phyloP scores from a whole-genome alignment of 2,888 invertebrate genomes.

The Troides helena region DNA sequence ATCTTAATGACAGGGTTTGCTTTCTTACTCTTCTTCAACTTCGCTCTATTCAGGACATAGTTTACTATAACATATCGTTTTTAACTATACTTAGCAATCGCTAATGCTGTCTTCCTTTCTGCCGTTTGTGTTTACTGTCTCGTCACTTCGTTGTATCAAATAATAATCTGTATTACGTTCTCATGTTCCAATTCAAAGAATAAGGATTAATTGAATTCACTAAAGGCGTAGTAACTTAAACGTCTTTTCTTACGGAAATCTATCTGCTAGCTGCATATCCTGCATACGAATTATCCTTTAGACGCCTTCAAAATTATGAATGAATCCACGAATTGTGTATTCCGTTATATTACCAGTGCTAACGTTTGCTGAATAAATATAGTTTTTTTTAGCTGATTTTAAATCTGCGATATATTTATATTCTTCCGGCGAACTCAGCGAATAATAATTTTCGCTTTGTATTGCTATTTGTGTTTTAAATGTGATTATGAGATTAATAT shows the following conservation, averaged over 20 bases:
- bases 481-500: conserved; percentile 12
- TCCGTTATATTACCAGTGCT: conserved; percentile 1
- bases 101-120: too few species aligned
- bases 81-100: too few species aligned
- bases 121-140: too few species aligned
- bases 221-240: too few species aligned
- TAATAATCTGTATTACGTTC: too few species aligned
- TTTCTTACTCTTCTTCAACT: too few species aligned
- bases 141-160: too few species aligned
- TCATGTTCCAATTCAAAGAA: too few species aligned
- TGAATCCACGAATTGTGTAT: conserved; percentile 22
- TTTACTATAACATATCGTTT: too few species aligned
- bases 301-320: conserved; percentile 17
- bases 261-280: conserved; percentile 13
- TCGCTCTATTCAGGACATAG: too few species aligned
- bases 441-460: conserved; percentile 17
- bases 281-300: conserved; percentile 22
- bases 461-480: conserved; percentile 13
- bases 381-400: conserved; percentile 4
- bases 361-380: conserved; percentile 22
- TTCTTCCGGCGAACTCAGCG: conserved; percentile 9
- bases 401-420: conserved; percentile 13
- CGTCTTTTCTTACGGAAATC: conserved; percentile 2
- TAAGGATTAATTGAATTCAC: too few species aligned
- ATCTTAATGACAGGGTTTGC: too few species aligned